A percentile compares a stretch with the other conserved stretches of the same genome.
phyloP scores from a whole-genome alignment of 2,888 invertebrate genomes.

The Patella depressa region DNA sequence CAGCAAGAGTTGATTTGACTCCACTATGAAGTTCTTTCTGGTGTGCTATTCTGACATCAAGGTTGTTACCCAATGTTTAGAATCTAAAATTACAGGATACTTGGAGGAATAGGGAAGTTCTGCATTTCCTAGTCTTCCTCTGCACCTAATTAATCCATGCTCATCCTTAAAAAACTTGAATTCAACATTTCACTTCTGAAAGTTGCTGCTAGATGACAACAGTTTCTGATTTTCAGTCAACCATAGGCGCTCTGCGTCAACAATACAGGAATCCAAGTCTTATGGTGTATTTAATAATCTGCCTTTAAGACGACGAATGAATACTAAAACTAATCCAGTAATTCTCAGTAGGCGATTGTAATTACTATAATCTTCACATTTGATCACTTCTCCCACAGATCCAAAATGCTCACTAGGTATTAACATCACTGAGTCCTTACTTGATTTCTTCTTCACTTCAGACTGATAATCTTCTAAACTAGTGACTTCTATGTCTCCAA shows the following conservation, averaged over 20 bases:
- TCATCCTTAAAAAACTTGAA: too few relatives aligned
- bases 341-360: constrained; percentile 3
- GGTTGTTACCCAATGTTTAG: background rate
- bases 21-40: background rate
- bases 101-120: background rate
- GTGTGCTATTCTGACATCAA: background rate
- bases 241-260: too few relatives aligned
- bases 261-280: too few relatives aligned
- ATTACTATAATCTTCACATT: background rate
- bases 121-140: too few relatives aligned
- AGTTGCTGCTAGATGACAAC: too few relatives aligned
- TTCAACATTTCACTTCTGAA: too few relatives aligned
- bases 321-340: background rate
- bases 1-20: background rate
- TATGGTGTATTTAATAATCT: background rate
- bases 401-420: background rate
- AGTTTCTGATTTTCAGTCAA: too few relatives aligned
- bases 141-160: too few relatives aligned
- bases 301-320: background rate
- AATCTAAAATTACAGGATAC: background rate
- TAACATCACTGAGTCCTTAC: background rate
- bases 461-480: background rate
- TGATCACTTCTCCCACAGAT: background rate
- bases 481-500: background rate
- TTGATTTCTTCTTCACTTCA: background rate